Base-by-base conservation (phyloP, 1,140 invertebrate genomes). In the Limonius californicus region DNA sequence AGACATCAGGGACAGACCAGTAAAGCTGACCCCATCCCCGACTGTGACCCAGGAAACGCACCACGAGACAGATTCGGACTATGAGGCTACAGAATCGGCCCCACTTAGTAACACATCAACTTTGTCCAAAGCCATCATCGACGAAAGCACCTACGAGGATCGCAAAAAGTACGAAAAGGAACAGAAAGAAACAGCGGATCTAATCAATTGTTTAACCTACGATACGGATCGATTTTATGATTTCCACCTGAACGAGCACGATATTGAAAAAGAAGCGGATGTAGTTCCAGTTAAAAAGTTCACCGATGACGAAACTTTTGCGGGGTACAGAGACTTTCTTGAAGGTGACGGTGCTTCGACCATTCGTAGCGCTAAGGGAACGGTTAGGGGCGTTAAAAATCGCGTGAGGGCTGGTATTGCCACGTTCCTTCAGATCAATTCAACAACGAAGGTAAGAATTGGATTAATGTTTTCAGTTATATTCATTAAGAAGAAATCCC, bases 361-460 rank as follows among this genome's bases (percentile, higher is more conserved):
- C 54, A 94, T 95, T 72, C 82, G 87, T 66, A 97, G 94, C 80
- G 87, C 89, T 62, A 91, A 91, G 74, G 94, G 94, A 23, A 96
- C 93, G 1, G 90, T 97, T 58, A 83, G 94, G 15, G 94, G 94
- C 50, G 93, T 96, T 47, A 94, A 92, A 79, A 97, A 97, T 80
- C 83, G 94, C 68, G 95, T 98, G 18, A 80, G 93, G 68, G 92
- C 93, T 54, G 94, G 94, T 63, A 97, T 97, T 69, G 92, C 91
- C 12, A 96, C 94, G 3, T 97, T 97, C 77, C 82, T 96, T 12
- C 89, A 92, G 71, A 87, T 91, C 68, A 89, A 88, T 67, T 83
- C 82, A 64, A 84, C 83, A 39, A 84, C 81, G 54, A 90, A 89
- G 84, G 89, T 91, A 70, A 79, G 80, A 64, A 35, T n/a, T n/a